A percentile compares a stretch with the other conserved stretches of the same genome.
These are phyloP conservation scores for Gallinago paraguaiae DNA, from an alignment of 2,113 vertebrate species.

Conservation along the genomic window DNA sequence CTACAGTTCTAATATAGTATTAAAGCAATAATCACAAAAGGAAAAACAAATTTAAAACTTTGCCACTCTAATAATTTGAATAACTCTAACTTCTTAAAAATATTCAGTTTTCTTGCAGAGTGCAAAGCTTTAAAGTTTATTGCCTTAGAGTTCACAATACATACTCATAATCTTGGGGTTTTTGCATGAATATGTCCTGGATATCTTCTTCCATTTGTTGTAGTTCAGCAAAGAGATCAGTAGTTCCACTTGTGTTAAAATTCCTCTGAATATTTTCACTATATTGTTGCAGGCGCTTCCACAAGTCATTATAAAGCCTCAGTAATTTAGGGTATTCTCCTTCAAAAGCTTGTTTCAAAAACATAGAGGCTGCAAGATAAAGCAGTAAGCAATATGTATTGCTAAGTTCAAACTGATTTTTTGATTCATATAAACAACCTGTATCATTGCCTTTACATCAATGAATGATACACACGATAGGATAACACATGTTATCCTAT, in stretches of 20 bases:
- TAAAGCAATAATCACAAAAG: neutral
- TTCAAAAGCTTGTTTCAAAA: conserved; percentile 96
- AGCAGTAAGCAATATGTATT: neutral
- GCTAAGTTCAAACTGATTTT: neutral
- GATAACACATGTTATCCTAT: neutral
- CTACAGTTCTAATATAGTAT: neutral
- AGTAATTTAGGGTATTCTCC: conserved; percentile 95
- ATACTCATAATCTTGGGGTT: conserved; percentile 88
- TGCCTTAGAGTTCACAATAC: conserved; percentile 44
- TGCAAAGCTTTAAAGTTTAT: neutral
- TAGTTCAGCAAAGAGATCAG: conserved; percentile 80
- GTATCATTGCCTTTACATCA: neutral
- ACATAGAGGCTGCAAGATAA: conserved; percentile 83
- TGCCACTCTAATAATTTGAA: neutral
- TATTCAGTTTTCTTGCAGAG: neutral
- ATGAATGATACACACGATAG: neutral
- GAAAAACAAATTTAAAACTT: neutral
- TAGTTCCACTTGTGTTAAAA: conserved; percentile 67
- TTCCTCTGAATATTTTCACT: conserved; percentile 86
- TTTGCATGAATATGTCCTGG: conserved; percentile 85
- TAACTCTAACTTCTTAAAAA: neutral
- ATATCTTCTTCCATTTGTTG: conserved; percentile 79
- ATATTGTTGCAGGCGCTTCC: conserved; percentile 95
- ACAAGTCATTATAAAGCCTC: conserved; percentile 93
- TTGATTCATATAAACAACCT: neutral